Percentiles rank a stretch among this genome's conserved stretches.
These are phyloP conservation scores for Marronus borbonicus DNA, from an alignment of 2,888 invertebrate genomes.

Conservation along the genomic window DNA sequence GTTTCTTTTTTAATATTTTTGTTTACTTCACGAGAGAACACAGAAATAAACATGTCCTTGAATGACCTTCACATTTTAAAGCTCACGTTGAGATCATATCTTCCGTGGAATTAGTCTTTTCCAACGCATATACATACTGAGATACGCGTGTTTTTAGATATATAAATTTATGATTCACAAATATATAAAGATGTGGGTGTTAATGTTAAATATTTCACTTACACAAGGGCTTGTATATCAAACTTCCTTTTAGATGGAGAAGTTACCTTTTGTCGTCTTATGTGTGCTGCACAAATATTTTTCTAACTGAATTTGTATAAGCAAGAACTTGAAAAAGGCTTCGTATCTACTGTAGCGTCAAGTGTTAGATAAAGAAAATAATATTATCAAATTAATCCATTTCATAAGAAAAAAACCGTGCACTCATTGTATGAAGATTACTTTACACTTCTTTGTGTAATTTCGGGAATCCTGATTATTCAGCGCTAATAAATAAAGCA, in stretches of 20 bases:
- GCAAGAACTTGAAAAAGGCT: too few species aligned
- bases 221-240: too few species aligned
- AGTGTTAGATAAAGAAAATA: not conserved
- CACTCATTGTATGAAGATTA: not conserved
- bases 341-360: not conserved
- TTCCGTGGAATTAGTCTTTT: constrained; percentile 1
- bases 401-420: not conserved
- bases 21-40: constrained; percentile 37
- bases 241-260: too few species aligned
- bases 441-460: constrained; percentile 4
- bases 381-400: too few species aligned
- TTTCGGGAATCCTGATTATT: constrained; percentile 10
- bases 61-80: constrained; percentile 50
- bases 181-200: not conserved
- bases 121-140: not conserved
- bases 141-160: constrained; percentile 19
- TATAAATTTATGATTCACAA: constrained; percentile 23
- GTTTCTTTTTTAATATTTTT: constrained; percentile 31
- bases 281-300: not conserved
- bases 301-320: not conserved
- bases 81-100: constrained; percentile 43
- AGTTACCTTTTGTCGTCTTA: too few species aligned
- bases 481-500: not conserved
- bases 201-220: not conserved
- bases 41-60: constrained; percentile 48